Evolutionary conservation across 2,113 vertebrate genomes (phyloP).

Genomic region (Spilogale gracilis): DNA sequence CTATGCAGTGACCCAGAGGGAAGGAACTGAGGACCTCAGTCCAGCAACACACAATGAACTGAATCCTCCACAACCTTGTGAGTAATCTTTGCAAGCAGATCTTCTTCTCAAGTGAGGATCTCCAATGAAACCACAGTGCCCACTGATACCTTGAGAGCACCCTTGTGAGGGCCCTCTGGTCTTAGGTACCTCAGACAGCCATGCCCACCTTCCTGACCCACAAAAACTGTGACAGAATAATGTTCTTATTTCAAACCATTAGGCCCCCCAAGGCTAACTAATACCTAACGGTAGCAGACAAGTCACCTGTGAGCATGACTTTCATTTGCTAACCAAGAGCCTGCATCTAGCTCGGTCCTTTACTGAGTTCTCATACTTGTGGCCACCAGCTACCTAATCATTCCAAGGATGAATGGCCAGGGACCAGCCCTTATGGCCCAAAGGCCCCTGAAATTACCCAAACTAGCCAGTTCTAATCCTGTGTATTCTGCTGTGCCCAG

Average conservation of each 20-base stretch:
- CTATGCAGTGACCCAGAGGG: not conserved
- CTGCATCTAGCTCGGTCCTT: not conserved
- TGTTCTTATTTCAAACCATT: not conserved
- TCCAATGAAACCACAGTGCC: not conserved
- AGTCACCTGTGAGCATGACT: not conserved
- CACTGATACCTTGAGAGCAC: not conserved
- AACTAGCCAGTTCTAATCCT: not conserved
- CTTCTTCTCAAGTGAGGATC: not conserved
- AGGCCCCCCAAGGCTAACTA: accelerated
- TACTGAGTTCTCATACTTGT: not conserved
- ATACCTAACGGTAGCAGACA: not conserved
- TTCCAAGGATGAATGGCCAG: not conserved
- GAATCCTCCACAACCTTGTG: not conserved
- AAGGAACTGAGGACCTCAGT: not conserved
- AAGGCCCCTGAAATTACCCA: not conserved
- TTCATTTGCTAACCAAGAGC: not conserved
- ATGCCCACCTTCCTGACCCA: not conserved
- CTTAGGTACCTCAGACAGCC: not conserved
- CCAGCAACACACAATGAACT: not conserved
- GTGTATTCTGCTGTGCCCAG: not conserved
- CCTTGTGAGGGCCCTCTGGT: accelerated
- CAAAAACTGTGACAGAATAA: not conserved
- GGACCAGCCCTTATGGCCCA: not conserved
- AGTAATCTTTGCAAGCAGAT: not conserved
- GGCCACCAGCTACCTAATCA: not conserved